Percentiles rank a stretch among this genome's conserved stretches.
Conservation (phyloP, 2,888 invertebrate species). For the Drosophila cracens region DNA sequence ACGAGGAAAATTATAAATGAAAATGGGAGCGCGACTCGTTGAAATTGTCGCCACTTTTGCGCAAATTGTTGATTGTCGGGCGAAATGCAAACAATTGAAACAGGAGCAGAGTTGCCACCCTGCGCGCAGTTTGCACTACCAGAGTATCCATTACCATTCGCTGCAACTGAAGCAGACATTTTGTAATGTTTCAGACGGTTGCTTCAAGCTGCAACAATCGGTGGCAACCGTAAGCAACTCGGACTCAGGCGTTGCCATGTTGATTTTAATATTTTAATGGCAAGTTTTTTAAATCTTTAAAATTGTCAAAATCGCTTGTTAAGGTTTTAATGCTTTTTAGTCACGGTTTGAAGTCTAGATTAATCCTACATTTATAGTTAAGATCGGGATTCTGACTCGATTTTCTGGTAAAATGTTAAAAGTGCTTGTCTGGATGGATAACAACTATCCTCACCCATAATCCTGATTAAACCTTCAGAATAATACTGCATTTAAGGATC, state of each 20-base stretch:
- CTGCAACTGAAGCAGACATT: constrained; percentile 68
- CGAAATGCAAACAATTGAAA: constrained; percentile 69
- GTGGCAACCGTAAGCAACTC: background rate
- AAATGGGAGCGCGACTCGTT: constrained; percentile 59
- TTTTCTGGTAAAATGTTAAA: background rate
- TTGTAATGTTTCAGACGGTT: constrained; percentile 2
- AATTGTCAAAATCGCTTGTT: too few relatives aligned
- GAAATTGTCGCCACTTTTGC: constrained; percentile 69
- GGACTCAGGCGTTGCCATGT: constrained; percentile 28
- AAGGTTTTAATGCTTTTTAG: too few relatives aligned
- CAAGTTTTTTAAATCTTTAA: background rate
- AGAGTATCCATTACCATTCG: constrained; percentile 34
- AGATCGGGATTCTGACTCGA: background rate
- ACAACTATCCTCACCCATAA: background rate
- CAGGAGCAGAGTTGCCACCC: constrained; percentile 31
- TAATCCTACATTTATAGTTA: background rate
- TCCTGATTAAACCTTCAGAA: too few relatives aligned
- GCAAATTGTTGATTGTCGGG: constrained; percentile 68
- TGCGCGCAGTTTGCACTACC: background rate
- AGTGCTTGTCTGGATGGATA: background rate
- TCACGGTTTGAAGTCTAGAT: background rate
- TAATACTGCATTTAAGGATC: too few relatives aligned
- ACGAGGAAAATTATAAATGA: constrained; percentile 70
- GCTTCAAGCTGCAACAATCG: background rate
- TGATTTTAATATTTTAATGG: background rate